A percentile compares a stretch with the other conserved stretches of the same genome.
Evolutionary conservation across 2,888 invertebrate species (phyloP).

Genomic region (Calephelis perditalis): DNA sequence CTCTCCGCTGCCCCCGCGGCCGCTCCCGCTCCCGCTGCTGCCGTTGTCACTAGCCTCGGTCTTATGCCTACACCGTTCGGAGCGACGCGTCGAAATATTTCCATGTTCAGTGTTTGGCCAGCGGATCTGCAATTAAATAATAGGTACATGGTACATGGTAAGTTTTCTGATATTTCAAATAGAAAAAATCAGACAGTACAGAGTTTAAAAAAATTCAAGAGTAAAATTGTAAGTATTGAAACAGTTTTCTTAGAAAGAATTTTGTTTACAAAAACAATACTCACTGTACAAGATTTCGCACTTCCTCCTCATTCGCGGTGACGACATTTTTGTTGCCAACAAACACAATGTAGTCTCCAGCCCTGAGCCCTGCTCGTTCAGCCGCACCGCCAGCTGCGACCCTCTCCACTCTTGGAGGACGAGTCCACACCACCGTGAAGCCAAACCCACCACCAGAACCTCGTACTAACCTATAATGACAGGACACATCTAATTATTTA

Average conservation of each 20-base stretch:
- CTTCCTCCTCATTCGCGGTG: slow-evolving; percentile 84
- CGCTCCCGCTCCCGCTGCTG: slow-evolving; percentile 31
- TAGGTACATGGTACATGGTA: too few species aligned
- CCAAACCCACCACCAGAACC: slow-evolving; percentile 84
- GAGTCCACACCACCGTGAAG: slow-evolving; percentile 93
- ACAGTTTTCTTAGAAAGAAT: too few species aligned
- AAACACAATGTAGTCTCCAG: slow-evolving; percentile 93
- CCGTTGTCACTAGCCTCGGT: slow-evolving; percentile 45
- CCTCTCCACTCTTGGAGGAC: slow-evolving; percentile 90
- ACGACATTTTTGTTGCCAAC: slow-evolving; percentile 93
- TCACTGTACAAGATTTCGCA: slow-evolving; percentile 83
- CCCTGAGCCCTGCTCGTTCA: slow-evolving; percentile 88
- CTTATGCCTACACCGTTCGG: slow-evolving; percentile 56
- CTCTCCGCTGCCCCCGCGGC: slow-evolving; percentile 52
- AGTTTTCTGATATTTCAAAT: too few species aligned
- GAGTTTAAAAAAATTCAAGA: too few species aligned
- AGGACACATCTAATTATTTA: too few species aligned
- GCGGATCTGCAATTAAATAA: slow-evolving; percentile 77
- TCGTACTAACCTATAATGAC: slow-evolving; percentile 52
- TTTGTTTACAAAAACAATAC: slow-evolving; percentile 38
- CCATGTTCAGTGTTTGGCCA: slow-evolving; percentile 83
- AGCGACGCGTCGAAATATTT: slow-evolving; percentile 82
- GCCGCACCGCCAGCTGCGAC: slow-evolving; percentile 90
- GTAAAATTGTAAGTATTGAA: too few species aligned
- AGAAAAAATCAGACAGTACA: too few species aligned